A percentile compares a stretch with the other conserved stretches of the same genome.
Evolutionary conservation across 2,888 invertebrate species (phyloP).

Genomic region (Thelaira solivaga): DNA sequence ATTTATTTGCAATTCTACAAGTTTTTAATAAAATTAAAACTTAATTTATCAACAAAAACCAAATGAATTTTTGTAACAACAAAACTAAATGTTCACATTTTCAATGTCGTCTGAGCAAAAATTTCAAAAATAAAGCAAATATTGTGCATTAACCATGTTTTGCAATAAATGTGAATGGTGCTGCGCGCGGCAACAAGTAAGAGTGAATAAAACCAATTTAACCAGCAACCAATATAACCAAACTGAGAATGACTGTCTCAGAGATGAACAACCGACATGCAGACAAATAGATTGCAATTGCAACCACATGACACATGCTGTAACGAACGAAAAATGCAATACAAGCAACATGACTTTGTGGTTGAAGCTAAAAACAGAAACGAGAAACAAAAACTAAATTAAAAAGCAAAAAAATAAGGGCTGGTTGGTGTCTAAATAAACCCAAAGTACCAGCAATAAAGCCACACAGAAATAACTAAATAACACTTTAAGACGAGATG

Average conservation of each 20-base stretch:
- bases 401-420: neutral
- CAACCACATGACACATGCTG: slow-evolving; percentile 61
- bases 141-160: slow-evolving; percentile 5
- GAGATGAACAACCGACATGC: slow-evolving; percentile 48
- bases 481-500: slow-evolving; percentile 30
- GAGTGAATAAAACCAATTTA: neutral
- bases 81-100: neutral
- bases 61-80: too few species aligned
- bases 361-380: slow-evolving; percentile 19
- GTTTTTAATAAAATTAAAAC: too few species aligned
- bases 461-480: neutral
- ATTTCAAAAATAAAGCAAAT: neutral
- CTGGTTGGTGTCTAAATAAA: slow-evolving; percentile 16
- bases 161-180: neutral
- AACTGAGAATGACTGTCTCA: slow-evolving; percentile 39
- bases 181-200: slow-evolving; percentile 8
- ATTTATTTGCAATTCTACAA: too few species aligned
- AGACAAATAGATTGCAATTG: slow-evolving; percentile 59
- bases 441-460: neutral
- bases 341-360: slow-evolving; percentile 56
- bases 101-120: neutral
- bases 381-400: neutral
- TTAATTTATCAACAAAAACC: too few species aligned
- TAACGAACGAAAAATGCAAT: slow-evolving; percentile 23
- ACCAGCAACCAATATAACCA: slow-evolving; percentile 36